Conservation (phyloP, 2,797 vertebrate genomes). For the Brachymystax lenok region DNA sequence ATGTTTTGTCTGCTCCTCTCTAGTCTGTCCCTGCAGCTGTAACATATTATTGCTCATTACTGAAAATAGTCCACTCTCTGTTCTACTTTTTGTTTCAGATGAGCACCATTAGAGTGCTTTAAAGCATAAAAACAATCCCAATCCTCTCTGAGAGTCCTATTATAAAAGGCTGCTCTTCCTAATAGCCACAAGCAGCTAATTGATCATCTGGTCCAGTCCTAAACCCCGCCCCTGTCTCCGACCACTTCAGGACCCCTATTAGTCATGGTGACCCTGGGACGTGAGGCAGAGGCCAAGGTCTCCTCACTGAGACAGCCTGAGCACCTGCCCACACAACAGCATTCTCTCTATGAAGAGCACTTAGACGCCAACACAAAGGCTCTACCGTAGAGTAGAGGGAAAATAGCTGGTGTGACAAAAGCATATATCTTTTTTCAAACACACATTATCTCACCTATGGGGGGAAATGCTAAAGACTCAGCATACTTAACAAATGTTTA, state of each 20-base stretch:
- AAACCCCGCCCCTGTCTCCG: constrained; percentile 31
- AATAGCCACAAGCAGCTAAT: background rate
- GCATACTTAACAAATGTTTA: background rate
- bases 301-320: constrained; percentile 37
- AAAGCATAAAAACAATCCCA: background rate
- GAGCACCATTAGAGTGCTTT: background rate
- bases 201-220: constrained; percentile 22
- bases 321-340: constrained; percentile 44
- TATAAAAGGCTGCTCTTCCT: background rate
- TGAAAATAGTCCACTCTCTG: background rate
- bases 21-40: no score
- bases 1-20: no score
- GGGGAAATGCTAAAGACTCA: constrained; percentile 1
- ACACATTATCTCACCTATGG: constrained; percentile 41
- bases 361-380: constrained; percentile 24
- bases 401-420: constrained; percentile 19
- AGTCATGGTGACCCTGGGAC: constrained; percentile 42
- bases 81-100: background rate
- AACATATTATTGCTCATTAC: no score
- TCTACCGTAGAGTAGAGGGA: constrained; percentile 6
- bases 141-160: background rate
- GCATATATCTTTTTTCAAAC: constrained; percentile 5
- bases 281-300: constrained; percentile 19
- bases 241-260: constrained; percentile 11
- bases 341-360: constrained; percentile 46